Base-by-base conservation (phyloP, 2,888 invertebrate species). In the Diploptera punctata region DNA sequence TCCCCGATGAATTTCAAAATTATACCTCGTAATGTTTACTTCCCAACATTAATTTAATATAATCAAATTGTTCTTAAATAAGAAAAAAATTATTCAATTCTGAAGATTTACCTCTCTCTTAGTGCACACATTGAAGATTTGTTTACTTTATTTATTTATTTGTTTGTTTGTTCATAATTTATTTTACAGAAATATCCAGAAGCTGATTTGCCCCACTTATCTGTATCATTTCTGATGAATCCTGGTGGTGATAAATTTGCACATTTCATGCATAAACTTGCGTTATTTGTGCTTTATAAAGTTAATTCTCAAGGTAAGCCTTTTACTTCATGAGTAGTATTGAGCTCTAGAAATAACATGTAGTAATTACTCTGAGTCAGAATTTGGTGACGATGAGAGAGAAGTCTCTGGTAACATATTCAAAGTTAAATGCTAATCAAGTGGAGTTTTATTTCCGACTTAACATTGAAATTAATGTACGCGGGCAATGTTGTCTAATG, bases 191-290 rank as follows among this genome's bases (percentile, higher is more conserved):
- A 43, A 13, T 26, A 65, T 38, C 65, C 65, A 31, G 44, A 65
- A 38, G 65, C 65, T n/a, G 24, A 38, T 38, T 44, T 65, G 16
- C 38, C 65, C 2, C 33, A 65, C 21, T 18, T 65, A 21, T 10
- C 13, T 38, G 21, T 21, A 16, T 18, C 44, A 44, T 43, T 65
- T 9, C 38, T 65, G 16, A 65, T 65, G 65, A 65, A 33, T 44
- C 65, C 65, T 16, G 65, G 65, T 16, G 65, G 65, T 24, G 65
- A 65, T 2, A 65, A 65, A 10, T 65, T 65, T 65, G 65, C 24
- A 24, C n/a, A 65, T 19, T 43, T 38, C 26, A 31, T 65, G 65
- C 43, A 43, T 38, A 31, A 38, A 16, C 44, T 65, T 13, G 43
- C 65, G 16, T 38, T 21, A 19, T 65, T 65, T 38, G 24, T 43